These are phyloP conservation scores for Amphiprion clarkii DNA, from an alignment of 2,797 vertebrate species.

Conservation along the genomic window DNA sequence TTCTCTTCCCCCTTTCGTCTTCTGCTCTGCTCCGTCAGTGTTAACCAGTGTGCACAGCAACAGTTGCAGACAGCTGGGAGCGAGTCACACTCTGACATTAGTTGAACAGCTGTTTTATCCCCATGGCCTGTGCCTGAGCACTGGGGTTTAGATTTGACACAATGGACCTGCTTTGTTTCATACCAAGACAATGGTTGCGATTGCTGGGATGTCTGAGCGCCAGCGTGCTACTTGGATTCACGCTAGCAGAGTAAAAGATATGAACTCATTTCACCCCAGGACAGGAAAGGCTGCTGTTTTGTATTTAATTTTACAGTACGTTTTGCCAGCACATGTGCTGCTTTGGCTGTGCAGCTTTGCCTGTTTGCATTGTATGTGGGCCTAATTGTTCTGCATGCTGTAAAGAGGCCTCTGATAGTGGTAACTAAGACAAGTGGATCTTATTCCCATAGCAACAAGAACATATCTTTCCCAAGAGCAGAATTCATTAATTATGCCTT, in stretches of 20 bases:
- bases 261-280: constrained; percentile 12
- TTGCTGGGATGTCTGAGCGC: constrained; percentile 43
- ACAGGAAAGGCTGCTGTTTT: constrained; percentile 7
- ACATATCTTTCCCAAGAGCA: constrained; percentile 79
- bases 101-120: constrained; percentile 81
- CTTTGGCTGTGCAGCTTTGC: constrained; percentile 33
- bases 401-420: constrained; percentile 66
- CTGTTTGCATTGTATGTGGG: constrained; percentile 44
- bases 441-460: constrained; percentile 86
- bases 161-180: constrained; percentile 78
- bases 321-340: constrained; percentile 23
- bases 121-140: constrained; percentile 63
- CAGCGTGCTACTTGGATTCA: constrained; percentile 10
- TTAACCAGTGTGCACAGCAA: constrained; percentile 74
- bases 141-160: constrained; percentile 61
- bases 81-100: constrained; percentile 72
- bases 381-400: constrained; percentile 64
- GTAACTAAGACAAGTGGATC: constrained; percentile 78
- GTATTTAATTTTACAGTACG: constrained; percentile 2
- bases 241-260: constrained; percentile 28
- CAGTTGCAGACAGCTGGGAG: constrained; percentile 84
- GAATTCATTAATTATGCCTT: constrained; percentile 84
- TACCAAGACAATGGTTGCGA: constrained; percentile 65
- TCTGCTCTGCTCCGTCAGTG: constrained; percentile 34
- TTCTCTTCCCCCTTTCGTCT: constrained; percentile 2